These are phyloP conservation scores for Rhabdornis inornatus DNA, from an alignment of 2,113 vertebrate species.

Conservation along the genomic window DNA sequence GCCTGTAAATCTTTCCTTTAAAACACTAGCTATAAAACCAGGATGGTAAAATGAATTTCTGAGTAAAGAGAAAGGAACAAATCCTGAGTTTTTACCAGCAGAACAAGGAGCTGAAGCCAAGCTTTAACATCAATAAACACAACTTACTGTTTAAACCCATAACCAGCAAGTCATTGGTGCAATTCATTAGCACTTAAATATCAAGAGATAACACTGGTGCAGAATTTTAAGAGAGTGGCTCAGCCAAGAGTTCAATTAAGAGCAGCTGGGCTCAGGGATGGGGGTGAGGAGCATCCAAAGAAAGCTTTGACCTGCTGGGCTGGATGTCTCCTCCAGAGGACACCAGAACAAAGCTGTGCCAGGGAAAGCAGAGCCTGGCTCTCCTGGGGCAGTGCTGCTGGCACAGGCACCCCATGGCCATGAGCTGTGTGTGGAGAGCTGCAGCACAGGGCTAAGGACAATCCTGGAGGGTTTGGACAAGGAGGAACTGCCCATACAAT, in stretches of 20 bases:
- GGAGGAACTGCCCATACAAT: background rate
- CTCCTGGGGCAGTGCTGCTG: background rate
- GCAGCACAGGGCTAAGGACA: background rate
- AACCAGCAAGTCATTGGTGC: background rate
- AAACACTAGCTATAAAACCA: background rate
- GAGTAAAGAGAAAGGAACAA: background rate
- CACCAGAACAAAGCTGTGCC: background rate
- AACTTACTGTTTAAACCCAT: background rate
- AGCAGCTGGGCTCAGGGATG: background rate
- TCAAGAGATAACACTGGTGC: background rate
- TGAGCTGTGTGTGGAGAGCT: background rate
- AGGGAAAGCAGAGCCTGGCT: background rate
- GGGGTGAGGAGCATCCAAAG: background rate
- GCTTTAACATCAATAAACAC: background rate
- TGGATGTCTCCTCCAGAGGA: background rate
- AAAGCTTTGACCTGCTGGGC: background rate
- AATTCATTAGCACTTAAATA: background rate
- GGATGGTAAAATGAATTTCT: background rate
- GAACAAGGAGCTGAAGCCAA: background rate
- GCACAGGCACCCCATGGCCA: fast-evolving
- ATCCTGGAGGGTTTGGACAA: background rate
- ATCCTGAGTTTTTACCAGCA: background rate
- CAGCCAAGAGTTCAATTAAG: background rate
- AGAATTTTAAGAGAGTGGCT: background rate
- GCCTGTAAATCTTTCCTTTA: background rate